phyloP scores from a whole-genome alignment of 2,888 invertebrate genomes.

The Craniophora ligustri region DNA sequence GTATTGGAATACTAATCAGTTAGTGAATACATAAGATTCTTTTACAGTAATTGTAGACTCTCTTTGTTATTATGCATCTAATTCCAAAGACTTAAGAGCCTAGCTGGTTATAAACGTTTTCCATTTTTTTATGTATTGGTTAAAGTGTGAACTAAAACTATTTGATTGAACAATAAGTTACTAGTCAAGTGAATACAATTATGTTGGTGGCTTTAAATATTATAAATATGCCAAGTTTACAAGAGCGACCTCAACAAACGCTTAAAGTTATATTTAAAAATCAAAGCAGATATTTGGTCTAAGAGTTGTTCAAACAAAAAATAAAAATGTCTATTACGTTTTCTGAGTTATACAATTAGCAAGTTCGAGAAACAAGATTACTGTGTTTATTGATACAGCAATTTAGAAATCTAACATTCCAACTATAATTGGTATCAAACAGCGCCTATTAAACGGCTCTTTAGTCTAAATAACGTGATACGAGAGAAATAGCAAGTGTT shows the following conservation, averaged over 20 bases:
- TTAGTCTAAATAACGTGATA: constrained; percentile 20
- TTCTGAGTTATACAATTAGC: too few relatives aligned
- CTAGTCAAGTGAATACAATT: too few relatives aligned
- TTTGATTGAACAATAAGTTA: too few relatives aligned
- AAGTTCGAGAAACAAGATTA: neutral
- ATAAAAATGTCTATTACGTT: too few relatives aligned
- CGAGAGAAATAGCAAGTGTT: constrained; percentile 7
- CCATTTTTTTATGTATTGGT: too few relatives aligned
- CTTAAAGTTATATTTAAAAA: too few relatives aligned
- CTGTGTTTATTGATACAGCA: neutral
- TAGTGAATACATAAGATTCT: constrained; percentile 24
- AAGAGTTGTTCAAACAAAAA: too few relatives aligned
- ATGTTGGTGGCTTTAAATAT: too few relatives aligned
- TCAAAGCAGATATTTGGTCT: too few relatives aligned
- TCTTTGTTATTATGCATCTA: neutral
- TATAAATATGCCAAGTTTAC: neutral
- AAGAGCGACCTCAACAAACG: too few relatives aligned
- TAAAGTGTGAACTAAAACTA: too few relatives aligned
- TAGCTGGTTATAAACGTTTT: neutral
- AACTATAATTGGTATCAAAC: constrained; percentile 7
- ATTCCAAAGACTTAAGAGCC: neutral
- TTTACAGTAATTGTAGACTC: constrained; percentile 12
- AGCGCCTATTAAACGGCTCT: constrained; percentile 23
- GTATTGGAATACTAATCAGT: constrained; percentile 38
- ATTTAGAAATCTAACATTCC: neutral